Evolutionary conservation across 2,888 invertebrate genomes (phyloP).

Genomic region (Mythimna impura): DNA sequence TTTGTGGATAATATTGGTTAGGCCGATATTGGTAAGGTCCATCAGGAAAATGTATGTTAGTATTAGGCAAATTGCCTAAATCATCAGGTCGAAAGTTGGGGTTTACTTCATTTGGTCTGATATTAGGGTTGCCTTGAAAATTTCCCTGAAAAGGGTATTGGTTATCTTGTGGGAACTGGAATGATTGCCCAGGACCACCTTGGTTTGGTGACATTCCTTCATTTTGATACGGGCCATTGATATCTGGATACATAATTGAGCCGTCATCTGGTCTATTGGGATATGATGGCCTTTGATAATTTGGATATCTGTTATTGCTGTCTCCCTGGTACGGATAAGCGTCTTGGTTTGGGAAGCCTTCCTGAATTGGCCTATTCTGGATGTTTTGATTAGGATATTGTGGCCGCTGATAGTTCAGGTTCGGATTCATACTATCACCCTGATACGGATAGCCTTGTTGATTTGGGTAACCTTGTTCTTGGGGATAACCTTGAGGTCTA

Average conservation of each 20-base stretch:
- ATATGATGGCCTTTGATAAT: conserved; percentile 41
- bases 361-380: conserved; percentile 31
- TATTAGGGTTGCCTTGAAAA: conserved; percentile 28
- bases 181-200: conserved; percentile 3
- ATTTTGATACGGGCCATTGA: conserved; percentile 33
- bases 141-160: conserved; percentile 41
- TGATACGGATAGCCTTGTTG: conserved; percentile 37
- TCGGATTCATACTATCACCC: conserved; percentile 42
- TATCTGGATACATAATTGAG: conserved; percentile 35
- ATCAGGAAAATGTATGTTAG: conserved; percentile 38
- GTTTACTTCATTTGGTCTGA: conserved; percentile 10
- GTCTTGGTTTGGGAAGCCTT: conserved; percentile 33
- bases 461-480: conserved; percentile 31
- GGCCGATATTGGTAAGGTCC: conserved; percentile 27
- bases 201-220: conserved; percentile 29
- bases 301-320: conserved; percentile 41
- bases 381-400: conserved; percentile 34
- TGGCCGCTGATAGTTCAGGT: conserved; percentile 38
- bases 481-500: conserved; percentile 29
- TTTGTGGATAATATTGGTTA: conserved; percentile 48
- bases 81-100: conserved; percentile 38
- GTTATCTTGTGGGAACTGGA: conserved; percentile 27
- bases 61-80: conserved; percentile 31
- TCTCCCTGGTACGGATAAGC: conserved; percentile 42
- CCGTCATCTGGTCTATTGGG: conserved; percentile 27